phyloP scores from a whole-genome alignment of 2,113 vertebrate species.

The Cyanoderma ruficeps region DNA sequence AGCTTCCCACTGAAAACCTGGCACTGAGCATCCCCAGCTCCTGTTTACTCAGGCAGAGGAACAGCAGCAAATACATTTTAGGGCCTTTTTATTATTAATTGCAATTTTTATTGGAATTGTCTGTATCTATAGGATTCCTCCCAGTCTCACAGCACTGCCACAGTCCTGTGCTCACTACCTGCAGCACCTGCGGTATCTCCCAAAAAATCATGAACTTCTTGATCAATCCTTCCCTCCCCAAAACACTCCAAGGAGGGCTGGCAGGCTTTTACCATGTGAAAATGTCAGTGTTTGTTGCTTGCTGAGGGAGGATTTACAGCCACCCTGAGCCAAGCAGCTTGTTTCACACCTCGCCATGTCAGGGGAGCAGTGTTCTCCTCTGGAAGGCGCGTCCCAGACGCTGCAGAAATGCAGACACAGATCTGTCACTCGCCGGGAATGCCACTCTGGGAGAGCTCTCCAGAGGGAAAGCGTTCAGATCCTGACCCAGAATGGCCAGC shows the following conservation, averaged over 20 bases:
- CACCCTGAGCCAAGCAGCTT: conserved; percentile 39
- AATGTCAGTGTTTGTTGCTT: conserved; percentile 24
- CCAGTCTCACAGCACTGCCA: not conserved
- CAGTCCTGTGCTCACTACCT: not conserved
- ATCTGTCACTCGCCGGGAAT: not conserved
- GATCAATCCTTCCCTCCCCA: not conserved
- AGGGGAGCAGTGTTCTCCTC: conserved; percentile 37
- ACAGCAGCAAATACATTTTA: not conserved
- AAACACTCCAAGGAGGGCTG: not conserved
- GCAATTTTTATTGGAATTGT: not conserved
- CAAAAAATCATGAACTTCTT: not conserved
- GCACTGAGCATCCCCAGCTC: not conserved
- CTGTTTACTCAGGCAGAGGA: not conserved
- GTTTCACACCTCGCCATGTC: conserved; percentile 46
- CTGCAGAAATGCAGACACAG: conserved; percentile 19
- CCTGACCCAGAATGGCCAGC: not conserved
- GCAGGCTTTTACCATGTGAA: not conserved
- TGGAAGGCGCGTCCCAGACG: not conserved
- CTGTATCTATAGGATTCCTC: not conserved
- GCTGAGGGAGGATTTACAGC: conserved; percentile 37
- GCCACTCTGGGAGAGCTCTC: not conserved
- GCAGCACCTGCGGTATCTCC: not conserved
- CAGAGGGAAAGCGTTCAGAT: not conserved
- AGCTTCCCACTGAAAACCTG: not conserved
- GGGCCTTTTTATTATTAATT: not conserved